Base-by-base conservation (phyloP, 2,888 invertebrate genomes). In the Dilophus febrilis region DNA sequence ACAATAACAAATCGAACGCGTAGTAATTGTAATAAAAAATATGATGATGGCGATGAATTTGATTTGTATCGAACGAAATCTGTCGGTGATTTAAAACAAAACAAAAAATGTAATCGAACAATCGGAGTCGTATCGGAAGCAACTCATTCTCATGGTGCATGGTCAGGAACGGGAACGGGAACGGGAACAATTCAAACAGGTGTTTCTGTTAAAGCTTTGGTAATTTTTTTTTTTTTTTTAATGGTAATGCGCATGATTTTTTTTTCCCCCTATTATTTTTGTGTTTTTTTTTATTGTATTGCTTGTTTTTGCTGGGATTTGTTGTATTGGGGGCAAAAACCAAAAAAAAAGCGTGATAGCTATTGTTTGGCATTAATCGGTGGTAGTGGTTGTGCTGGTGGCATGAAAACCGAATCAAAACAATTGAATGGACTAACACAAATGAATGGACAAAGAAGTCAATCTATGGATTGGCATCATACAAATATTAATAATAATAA, bases 181-280 rank as follows among this genome's bases (percentile, higher is more conserved):
- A 13, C 35, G 29, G 18, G 40, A 22, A 41, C 42, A 7, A 40
- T 49, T 43, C 44, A 45, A 59, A 62, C 64, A 48, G 69, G 70
- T 51, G 72, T 74, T 42, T 72, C 70, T 52, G 74, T 74, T 49
- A 67, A 65, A 59, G 64, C 66, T 50, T 65, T 74, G 67, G 73
- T 74, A 70, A 72, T 72, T 48, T 27, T 29, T 18, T 19, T 13
- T 16, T 37, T 8, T 27, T 27, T 27, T 8, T 27, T 6, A 11
- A 11, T 6, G 11, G 11, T 27, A 8, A 27, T n/a, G 7, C 7
- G 12, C 6, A 13, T 11, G 6, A 7, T 11, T 7, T 10, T 50
- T 46, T 42, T 42, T 41, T 35, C 44, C 31, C 36, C 29, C 14
- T 33, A 34, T 34, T 35, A 35, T 44, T 19, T 39, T 37, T 14